These are phyloP conservation scores for Scaptomyza hsui DNA, from an alignment of 1,140 invertebrate species.

Conservation along the genomic window DNA sequence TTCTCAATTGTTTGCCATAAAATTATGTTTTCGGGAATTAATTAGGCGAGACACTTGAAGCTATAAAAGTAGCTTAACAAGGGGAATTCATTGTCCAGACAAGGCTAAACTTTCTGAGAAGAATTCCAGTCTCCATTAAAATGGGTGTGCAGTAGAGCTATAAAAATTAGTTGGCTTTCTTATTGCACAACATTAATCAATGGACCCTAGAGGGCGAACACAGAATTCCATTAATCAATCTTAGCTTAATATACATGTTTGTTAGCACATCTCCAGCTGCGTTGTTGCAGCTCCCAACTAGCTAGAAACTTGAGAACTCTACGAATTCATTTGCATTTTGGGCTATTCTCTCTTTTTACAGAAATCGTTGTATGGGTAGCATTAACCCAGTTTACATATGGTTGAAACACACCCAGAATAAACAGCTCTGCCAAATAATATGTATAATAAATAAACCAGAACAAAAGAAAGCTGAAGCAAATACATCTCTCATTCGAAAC, in stretches of 20 bases:
- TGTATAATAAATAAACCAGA: conserved; percentile 54
- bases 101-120: not conserved
- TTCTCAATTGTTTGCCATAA: conserved; percentile 27
- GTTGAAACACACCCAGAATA: conserved; percentile 59
- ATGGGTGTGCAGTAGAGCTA: not conserved
- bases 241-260: conserved; percentile 5
- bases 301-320: conserved; percentile 29
- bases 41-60: not conserved
- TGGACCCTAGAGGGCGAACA: not conserved
- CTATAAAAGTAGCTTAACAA: conserved; percentile 18
- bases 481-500: conserved; percentile 48
- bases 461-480: conserved; percentile 63
- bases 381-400: conserved; percentile 77
- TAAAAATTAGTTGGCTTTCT: not conserved
- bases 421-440: conserved; percentile 26
- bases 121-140: conserved; percentile 2
- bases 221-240: conserved; percentile 17
- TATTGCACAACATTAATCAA: conserved; percentile 39
- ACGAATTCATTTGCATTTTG: conserved; percentile 46
- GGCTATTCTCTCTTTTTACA: conserved; percentile 38
- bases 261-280: conserved; percentile 6
- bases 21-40: conserved; percentile 20
- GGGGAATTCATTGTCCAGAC: conserved; percentile 9
- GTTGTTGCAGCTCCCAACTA: not conserved
- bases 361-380: conserved; percentile 53